These are phyloP conservation scores for Acholoe squamosa DNA, from an alignment of 2,888 invertebrate genomes.

Conservation along the genomic window DNA sequence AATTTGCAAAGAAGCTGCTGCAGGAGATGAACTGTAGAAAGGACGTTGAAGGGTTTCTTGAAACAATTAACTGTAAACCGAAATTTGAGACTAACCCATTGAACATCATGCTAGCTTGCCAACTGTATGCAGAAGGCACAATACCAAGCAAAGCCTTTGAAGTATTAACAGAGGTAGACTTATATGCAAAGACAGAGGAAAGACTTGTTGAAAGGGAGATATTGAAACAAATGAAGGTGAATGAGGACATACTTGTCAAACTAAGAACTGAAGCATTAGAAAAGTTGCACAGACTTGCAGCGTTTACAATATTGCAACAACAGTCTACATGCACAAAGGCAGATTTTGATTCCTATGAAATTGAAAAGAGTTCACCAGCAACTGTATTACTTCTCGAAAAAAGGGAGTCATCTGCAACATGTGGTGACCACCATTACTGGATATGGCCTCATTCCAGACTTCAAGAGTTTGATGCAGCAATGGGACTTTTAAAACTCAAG, in stretches of 20 bases:
- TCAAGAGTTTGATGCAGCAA: neutral
- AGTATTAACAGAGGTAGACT: too few relatives aligned
- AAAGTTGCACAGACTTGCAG: too few relatives aligned
- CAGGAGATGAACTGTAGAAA: neutral
- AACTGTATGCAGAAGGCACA: constrained; percentile 1
- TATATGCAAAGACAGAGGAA: too few relatives aligned
- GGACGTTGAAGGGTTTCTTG: neutral
- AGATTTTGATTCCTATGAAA: too few relatives aligned
- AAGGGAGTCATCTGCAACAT: neutral
- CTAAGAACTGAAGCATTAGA: too few relatives aligned
- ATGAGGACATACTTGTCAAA: too few relatives aligned
- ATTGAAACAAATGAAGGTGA: too few relatives aligned
- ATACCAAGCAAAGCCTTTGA: neutral
- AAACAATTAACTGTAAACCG: neutral
- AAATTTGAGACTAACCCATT: neutral
- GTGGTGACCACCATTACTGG: neutral
- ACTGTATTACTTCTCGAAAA: neutral
- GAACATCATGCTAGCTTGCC: neutral
- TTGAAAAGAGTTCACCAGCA: too few relatives aligned
- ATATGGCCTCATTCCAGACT: neutral
- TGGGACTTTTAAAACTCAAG: neutral
- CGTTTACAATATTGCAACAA: too few relatives aligned
- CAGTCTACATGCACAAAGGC: too few relatives aligned
- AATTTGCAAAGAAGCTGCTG: neutral
- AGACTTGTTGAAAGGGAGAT: too few relatives aligned